Evolutionary conservation across 1,140 invertebrate species (phyloP).

Genomic region (Drosophila lini): DNA sequence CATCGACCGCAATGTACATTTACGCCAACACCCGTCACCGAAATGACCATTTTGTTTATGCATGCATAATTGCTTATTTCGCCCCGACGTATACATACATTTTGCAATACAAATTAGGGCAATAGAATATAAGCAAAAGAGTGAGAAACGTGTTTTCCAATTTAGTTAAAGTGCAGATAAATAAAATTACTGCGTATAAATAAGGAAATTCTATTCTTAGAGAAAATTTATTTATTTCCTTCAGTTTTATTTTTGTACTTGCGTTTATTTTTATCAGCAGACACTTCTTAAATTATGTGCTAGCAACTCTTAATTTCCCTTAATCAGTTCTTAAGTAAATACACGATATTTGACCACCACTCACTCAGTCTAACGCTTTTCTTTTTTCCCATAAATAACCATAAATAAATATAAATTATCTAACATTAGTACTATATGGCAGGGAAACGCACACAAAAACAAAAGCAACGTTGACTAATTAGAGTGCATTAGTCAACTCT

Average conservation of each 20-base stretch:
- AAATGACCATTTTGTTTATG: conserved; percentile 63
- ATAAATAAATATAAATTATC: conserved; percentile 70
- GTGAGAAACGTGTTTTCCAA: not conserved
- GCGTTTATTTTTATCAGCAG: not conserved
- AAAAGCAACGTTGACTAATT: conserved; percentile 61
- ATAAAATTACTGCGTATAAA: not conserved
- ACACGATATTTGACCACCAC: conserved; percentile 24
- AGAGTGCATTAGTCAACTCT: conserved; percentile 66
- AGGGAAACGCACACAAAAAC: conserved; percentile 39
- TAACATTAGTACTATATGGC: conserved; percentile 45
- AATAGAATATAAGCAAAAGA: not conserved
- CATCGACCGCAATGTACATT: conserved; percentile 20
- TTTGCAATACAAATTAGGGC: conserved; percentile 5
- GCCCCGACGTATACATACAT: conserved; percentile 13
- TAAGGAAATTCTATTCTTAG: not conserved
- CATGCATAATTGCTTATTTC: conserved; percentile 71
- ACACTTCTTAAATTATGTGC: conserved; percentile 17
- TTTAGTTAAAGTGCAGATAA: not conserved
- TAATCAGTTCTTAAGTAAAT: conserved; percentile 1
- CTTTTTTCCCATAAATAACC: conserved; percentile 41
- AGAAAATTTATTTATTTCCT: not conserved
- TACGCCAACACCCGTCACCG: conserved; percentile 15
- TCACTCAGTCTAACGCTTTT: conserved; percentile 27
- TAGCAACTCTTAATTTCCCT: conserved; percentile 16
- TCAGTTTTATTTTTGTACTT: not conserved